These are phyloP conservation scores for Brachionus koreanus DNA, from an alignment of 1,140 invertebrate genomes.

Conservation along the genomic window DNA sequence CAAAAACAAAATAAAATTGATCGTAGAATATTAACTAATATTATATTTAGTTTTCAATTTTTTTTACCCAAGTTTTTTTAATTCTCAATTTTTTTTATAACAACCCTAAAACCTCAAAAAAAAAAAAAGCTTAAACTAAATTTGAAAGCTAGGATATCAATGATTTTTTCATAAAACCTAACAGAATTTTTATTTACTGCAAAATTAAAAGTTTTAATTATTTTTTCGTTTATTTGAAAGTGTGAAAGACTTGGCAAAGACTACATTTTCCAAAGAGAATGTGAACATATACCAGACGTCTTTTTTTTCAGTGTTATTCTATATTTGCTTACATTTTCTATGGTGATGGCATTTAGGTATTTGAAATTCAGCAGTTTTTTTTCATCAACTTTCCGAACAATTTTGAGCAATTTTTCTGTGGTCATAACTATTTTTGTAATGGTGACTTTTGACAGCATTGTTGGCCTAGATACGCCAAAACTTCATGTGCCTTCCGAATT, in stretches of 20 bases:
- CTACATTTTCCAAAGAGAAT: slow-evolving; percentile 26
- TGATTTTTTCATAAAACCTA: neutral
- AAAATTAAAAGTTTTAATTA: no score
- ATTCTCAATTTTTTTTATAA: no score
- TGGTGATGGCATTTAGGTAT: slow-evolving; percentile 81
- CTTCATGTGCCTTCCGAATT: slow-evolving; percentile 70
- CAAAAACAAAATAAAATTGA: no score
- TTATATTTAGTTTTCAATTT: no score
- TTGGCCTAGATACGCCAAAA: slow-evolving; percentile 89
- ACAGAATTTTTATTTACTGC: no score
- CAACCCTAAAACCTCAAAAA: no score
- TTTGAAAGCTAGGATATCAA: no score
- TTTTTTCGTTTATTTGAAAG: neutral
- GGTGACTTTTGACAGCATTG: slow-evolving; percentile 74
- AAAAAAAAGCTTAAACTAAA: no score
- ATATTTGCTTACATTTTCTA: slow-evolving; percentile 84
- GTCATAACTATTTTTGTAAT: slow-evolving; percentile 90
- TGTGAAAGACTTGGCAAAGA: neutral
- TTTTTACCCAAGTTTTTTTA: no score
- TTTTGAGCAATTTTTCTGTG: slow-evolving; percentile 94
- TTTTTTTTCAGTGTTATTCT: slow-evolving; percentile 92
- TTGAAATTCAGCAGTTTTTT: slow-evolving; percentile 92
- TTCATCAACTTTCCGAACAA: slow-evolving; percentile 78
- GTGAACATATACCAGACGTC: slow-evolving; percentile 75
- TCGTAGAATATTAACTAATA: no score